A percentile compares a stretch with the other conserved stretches of the same genome.
Conservation (phyloP, 2,888 invertebrate genomes). For the Cryptocheilus praepositus region DNA sequence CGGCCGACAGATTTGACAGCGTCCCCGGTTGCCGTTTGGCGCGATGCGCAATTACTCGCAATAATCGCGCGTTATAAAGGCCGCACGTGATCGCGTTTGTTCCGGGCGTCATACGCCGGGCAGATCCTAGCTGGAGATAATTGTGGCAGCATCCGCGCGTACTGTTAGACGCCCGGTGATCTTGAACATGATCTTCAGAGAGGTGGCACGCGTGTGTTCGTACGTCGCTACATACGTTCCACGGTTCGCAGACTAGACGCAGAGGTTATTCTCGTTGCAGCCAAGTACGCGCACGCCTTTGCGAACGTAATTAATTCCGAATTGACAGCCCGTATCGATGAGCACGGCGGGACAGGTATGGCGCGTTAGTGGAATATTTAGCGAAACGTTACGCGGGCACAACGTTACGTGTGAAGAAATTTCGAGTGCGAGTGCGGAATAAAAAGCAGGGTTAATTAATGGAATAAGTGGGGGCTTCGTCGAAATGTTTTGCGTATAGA, state of each 20-base stretch:
- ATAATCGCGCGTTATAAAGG: slow-evolving; percentile 3
- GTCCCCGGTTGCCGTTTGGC: background rate
- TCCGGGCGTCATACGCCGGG: slow-evolving; percentile 5
- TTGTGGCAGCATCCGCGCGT: slow-evolving; percentile 6
- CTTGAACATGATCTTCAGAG: slow-evolving; percentile 35
- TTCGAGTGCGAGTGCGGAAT: too few relatives aligned
- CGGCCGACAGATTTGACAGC: background rate
- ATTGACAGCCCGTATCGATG: slow-evolving; percentile 25
- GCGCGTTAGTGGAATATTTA: too few relatives aligned
- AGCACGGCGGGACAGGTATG: too few relatives aligned
- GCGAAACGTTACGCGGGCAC: too few relatives aligned
- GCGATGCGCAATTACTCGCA: background rate
- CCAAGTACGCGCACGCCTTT: too few relatives aligned
- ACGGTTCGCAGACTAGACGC: background rate
- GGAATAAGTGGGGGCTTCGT: too few relatives aligned
- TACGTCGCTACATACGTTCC: too few relatives aligned
- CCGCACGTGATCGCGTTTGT: background rate
- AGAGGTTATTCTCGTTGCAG: slow-evolving; percentile 3
- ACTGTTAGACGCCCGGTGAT: slow-evolving; percentile 21
- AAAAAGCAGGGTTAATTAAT: too few relatives aligned
- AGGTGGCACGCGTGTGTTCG: slow-evolving; percentile 5
- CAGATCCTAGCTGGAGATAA: slow-evolving; percentile 10
- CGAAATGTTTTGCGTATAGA: too few relatives aligned
- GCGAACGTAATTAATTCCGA: slow-evolving; percentile 36
- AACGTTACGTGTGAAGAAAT: too few relatives aligned